Evolutionary conservation across 2,113 vertebrate species (phyloP), one percentile per base, ranked within the genome.

Genomic region (Zosterops borbonicus): DNA sequence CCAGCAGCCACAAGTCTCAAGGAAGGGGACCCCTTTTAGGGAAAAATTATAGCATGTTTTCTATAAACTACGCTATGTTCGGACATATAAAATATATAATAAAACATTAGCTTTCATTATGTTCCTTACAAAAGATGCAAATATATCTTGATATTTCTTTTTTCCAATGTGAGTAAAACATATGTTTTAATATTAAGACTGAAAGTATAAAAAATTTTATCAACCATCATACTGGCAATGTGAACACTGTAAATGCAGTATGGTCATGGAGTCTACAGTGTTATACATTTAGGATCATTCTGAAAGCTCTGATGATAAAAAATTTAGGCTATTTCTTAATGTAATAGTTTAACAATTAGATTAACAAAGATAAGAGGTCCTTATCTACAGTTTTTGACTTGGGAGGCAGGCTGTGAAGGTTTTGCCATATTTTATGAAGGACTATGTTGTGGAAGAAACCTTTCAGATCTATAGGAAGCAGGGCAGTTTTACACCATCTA

Each of bases 401-500:
- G 53, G 19, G 27, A 90, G 65, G 33, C 9, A 63, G 23, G 22
- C 6, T 71, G 22, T 55, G 14, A 50, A 75, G 6, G 3, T 46
- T 82, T 83, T 49, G 14, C 33, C 14, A 6, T 42, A 64, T 76
- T 79, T 79, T 68, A 37, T 37, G 41, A 42, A 37, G 17, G 37
- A 4, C 18, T 71, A 4, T 12, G 6, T 56, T 6, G 44, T 5
- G 14, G 44, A 75, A 60, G 58, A 92, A 37, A 5, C 9, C 17
- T 74, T 24, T 2, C 33, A 55, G 0, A 0, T 41, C 6, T 42
- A 14, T 18, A 16, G 75, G 19, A 17, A 68, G 11, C 31, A 67
- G 13, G 9, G 10, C 0, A 0, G 10, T 75, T 92, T 89, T 52
- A 4, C 5, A 64, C 8, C 14, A 24, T 68, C 20, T 31, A 1